Percentiles rank a stretch among this genome's conserved stretches.
Evolutionary conservation across 2,797 vertebrate genomes (phyloP).

Genomic region (Chelmon rostratus): DNA sequence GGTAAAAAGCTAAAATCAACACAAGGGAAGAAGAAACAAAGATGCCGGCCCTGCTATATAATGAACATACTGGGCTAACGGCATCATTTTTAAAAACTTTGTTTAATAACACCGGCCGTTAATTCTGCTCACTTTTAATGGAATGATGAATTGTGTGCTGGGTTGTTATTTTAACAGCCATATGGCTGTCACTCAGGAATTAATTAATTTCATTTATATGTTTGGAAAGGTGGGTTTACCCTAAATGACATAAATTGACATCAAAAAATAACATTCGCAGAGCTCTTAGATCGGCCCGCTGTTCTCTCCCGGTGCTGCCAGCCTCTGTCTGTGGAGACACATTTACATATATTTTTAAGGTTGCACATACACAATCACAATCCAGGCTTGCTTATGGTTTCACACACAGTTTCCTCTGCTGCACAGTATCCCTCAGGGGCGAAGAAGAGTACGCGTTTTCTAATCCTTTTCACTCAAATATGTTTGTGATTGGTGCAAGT

Average conservation of each 20-base stretch:
- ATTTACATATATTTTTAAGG: conserved; percentile 45
- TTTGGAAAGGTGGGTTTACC: conserved; percentile 47
- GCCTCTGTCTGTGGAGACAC: conserved; percentile 24
- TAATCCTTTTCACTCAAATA: conserved; percentile 41
- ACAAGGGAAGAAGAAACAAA: not conserved
- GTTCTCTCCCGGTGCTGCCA: conserved; percentile 28
- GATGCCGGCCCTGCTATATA: not conserved
- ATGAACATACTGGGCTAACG: conserved; percentile 18
- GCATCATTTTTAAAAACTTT: conserved; percentile 20
- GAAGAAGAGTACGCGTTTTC: conserved; percentile 27
- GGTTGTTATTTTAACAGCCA: conserved; percentile 70
- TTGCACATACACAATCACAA: conserved; percentile 24
- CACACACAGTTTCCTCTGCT: conserved; percentile 21
- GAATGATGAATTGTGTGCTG: conserved; percentile 69
- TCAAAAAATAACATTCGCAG: conserved; percentile 20
- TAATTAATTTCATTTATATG: conserved; percentile 67
- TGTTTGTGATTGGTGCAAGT: conserved; percentile 37
- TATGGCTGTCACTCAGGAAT: conserved; percentile 73
- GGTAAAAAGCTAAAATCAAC: not conserved
- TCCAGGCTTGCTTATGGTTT: conserved; percentile 29
- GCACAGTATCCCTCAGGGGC: conserved; percentile 16
- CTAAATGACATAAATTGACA: conserved; percentile 45
- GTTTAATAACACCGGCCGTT: conserved; percentile 46
- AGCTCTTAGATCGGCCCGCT: conserved; percentile 38
- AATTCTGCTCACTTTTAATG: conserved; percentile 63